Conservation (phyloP, 2,113 vertebrate genomes). For the Plectropomus leopardus region DNA sequence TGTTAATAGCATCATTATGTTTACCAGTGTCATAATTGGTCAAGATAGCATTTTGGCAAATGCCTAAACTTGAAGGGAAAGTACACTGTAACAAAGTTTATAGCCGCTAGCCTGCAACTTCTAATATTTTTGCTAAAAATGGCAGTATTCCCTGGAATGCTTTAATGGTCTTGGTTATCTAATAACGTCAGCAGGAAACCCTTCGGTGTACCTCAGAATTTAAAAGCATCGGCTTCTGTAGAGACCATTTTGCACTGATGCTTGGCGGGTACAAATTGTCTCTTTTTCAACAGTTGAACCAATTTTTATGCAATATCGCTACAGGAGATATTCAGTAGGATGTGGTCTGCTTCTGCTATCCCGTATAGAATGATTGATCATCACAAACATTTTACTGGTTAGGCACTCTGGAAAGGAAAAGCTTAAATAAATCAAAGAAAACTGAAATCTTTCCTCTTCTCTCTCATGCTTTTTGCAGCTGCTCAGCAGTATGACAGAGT, state of each 20-base stretch:
- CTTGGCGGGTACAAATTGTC: too few relatives aligned
- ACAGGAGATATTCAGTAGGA: not conserved
- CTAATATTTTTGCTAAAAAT: not conserved
- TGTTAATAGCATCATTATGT: not conserved
- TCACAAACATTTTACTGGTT: not conserved
- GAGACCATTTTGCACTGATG: too few relatives aligned
- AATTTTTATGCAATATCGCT: not conserved
- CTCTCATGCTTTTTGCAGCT: conserved; percentile 82
- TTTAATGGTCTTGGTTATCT: not conserved
- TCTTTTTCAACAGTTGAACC: not conserved
- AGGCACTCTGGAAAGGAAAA: not conserved
- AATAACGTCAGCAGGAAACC: not conserved
- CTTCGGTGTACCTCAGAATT: not conserved
- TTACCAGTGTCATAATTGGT: not conserved
- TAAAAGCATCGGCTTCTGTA: not conserved
- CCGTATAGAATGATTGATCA: too few relatives aligned
- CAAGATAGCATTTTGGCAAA: not conserved
- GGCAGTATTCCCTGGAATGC: not conserved
- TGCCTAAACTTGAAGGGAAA: not conserved
- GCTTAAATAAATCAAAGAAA: not conserved
- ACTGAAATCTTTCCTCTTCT: not conserved
- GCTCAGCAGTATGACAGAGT: conserved; percentile 91
- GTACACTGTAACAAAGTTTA: not conserved
- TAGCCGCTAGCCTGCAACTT: not conserved
- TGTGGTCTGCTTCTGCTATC: not conserved